Percentiles rank a stretch among this genome's conserved stretches.
Conservation (phyloP, 2,888 invertebrate genomes). For the Clitarchus hookeri region DNA sequence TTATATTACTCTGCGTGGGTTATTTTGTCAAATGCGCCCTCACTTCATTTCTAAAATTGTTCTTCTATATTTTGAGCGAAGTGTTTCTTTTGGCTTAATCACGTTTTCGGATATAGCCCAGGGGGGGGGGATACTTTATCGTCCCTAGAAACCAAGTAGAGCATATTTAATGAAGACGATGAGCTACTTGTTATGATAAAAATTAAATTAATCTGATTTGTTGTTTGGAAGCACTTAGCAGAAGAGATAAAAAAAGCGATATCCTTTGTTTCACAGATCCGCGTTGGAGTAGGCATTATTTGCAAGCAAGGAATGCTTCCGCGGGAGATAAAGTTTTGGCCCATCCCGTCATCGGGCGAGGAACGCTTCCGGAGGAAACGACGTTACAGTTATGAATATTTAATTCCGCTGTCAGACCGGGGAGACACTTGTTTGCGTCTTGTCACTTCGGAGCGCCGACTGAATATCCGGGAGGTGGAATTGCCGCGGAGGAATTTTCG, state of each 20-base stretch:
- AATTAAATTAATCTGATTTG: background rate
- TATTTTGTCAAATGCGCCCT: no score
- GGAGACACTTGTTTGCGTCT: background rate
- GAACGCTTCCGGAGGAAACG: background rate
- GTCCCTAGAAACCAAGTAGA: no score
- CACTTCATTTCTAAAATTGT: no score
- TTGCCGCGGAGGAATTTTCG: background rate
- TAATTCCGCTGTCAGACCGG: background rate
- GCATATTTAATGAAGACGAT: background rate
- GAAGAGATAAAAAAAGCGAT: background rate
- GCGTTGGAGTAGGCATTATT: background rate
- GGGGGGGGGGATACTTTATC: no score
- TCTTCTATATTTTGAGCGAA: no score
- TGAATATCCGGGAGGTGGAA: background rate
- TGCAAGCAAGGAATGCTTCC: background rate
- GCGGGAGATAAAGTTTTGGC: background rate
- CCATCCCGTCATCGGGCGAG: background rate
- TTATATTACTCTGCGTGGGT: no score
- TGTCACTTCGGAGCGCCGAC: background rate
- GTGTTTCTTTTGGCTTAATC: no score
- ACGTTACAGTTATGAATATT: constrained; percentile 5
- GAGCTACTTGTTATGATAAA: background rate
- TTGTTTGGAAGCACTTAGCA: background rate
- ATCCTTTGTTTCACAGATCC: background rate
- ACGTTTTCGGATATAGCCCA: no score